phyloP scores from a whole-genome alignment of 2,113 vertebrate genomes.

The Regulus satrapa region DNA sequence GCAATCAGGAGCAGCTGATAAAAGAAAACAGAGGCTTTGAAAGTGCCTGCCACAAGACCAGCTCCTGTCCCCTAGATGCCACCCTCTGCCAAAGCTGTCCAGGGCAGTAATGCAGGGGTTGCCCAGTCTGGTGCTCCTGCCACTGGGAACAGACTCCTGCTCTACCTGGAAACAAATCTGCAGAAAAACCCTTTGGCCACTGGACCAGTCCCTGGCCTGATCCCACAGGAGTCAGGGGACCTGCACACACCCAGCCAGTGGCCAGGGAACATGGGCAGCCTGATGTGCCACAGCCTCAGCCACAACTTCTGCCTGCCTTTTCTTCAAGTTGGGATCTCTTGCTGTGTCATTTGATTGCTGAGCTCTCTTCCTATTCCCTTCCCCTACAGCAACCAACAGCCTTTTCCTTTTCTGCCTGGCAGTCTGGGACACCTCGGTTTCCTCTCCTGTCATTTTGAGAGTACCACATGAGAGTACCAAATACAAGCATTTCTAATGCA shows the following conservation, averaged over 20 bases:
- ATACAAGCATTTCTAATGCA: not conserved
- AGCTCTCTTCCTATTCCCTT: not conserved
- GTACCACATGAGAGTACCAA: not conserved
- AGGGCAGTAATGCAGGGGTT: not conserved
- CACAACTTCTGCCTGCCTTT: not conserved
- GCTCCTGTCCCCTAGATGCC: not conserved
- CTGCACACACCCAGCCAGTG: not conserved
- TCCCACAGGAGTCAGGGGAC: not conserved
- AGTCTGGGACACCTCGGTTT: not conserved
- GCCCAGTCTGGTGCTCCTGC: not conserved
- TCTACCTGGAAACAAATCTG: not conserved
- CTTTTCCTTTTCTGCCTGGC: not conserved
- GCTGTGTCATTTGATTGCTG: accelerated
- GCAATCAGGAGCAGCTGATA: not conserved
- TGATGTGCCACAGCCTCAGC: not conserved
- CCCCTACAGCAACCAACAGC: not conserved
- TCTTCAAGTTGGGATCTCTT: not conserved
- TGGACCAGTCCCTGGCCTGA: not conserved
- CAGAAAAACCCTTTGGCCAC: not conserved
- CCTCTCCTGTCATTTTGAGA: not conserved
- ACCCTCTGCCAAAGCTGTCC: not conserved
- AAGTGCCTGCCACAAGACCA: not conserved
- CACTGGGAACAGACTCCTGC: not conserved
- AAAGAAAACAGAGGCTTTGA: not conserved
- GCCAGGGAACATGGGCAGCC: not conserved